These are phyloP conservation scores for Scaptomyza flava DNA, from an alignment of 2,888 invertebrate species.

Conservation along the genomic window DNA sequence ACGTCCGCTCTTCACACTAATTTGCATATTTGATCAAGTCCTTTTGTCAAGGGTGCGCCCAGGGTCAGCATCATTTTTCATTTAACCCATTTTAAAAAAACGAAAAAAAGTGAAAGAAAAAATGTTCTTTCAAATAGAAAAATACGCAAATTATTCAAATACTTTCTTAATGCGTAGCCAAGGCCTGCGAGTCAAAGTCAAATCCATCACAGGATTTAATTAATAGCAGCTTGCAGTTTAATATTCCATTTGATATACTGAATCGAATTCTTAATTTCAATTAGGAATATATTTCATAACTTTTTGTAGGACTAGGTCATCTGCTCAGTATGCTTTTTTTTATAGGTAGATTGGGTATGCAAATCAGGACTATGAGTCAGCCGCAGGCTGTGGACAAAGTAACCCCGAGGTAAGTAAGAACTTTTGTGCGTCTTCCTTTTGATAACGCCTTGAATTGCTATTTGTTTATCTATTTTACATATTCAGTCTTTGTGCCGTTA, in stretches of 20 bases:
- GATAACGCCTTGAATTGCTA: conserved; percentile 10
- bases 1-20: conserved; percentile 31
- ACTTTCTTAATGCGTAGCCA: conserved; percentile 34
- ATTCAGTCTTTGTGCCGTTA: conserved; percentile 50
- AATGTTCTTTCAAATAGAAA: conserved; percentile 62
- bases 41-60: conserved; percentile 60
- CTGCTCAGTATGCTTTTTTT: conserved; percentile 3
- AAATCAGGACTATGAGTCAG: conserved; percentile 34
- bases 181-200: conserved; percentile 7
- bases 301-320: conserved; percentile 2
- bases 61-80: conserved; percentile 75
- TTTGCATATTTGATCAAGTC: conserved; percentile 79
- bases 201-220: conserved; percentile 8
- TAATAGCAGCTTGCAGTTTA: not conserved
- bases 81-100: conserved; percentile 37
- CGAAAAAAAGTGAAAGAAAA: conserved; percentile 39
- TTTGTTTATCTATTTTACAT: conserved; percentile 66
- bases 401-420: not conserved
- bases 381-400: conserved; percentile 32
- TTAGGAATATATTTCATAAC: not conserved
- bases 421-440: conserved; percentile 19
- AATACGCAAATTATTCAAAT: conserved; percentile 70
- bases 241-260: not conserved
- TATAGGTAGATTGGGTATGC: conserved; percentile 38
- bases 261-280: not conserved